Conservation (phyloP, 2,113 vertebrate species). For the Pelecanus crispus region DNA sequence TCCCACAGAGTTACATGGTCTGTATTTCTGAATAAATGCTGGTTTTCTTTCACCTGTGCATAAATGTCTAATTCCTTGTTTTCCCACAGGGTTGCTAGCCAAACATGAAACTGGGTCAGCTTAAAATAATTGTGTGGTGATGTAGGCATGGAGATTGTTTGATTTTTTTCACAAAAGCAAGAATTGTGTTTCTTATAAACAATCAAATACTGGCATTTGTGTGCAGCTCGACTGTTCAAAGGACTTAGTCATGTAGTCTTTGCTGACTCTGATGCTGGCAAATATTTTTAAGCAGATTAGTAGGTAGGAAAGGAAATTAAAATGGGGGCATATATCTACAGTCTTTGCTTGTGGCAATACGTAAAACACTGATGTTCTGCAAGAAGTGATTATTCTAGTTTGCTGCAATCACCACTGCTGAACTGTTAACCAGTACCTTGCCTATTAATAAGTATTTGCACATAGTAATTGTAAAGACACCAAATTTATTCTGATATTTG, state of each 20-base stretch:
- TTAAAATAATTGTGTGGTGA: conserved; percentile 10
- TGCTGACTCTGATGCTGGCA: not conserved
- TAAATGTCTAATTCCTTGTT: not conserved
- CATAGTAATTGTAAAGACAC: not conserved
- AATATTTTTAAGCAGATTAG: not conserved
- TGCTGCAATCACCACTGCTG: not conserved
- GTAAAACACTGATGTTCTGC: not conserved
- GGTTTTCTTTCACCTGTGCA: not conserved
- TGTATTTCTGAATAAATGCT: not conserved
- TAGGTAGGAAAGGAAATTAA: not conserved
- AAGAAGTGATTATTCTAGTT: not conserved
- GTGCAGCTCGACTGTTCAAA: not conserved
- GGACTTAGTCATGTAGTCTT: not conserved
- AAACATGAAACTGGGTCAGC: not conserved
- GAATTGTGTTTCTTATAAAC: not conserved
- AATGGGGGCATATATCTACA: not conserved
- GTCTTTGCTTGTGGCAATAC: not conserved
- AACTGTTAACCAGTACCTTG: not conserved
- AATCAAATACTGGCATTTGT: not conserved
- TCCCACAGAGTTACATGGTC: not conserved
- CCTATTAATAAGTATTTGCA: not conserved
- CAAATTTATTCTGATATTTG: not conserved
- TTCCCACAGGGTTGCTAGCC: not conserved
- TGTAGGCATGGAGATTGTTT: not conserved
- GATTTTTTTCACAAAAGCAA: not conserved